These are phyloP conservation scores for Drosophila testacea DNA, from an alignment of 2,888 invertebrate genomes.

Conservation along the genomic window DNA sequence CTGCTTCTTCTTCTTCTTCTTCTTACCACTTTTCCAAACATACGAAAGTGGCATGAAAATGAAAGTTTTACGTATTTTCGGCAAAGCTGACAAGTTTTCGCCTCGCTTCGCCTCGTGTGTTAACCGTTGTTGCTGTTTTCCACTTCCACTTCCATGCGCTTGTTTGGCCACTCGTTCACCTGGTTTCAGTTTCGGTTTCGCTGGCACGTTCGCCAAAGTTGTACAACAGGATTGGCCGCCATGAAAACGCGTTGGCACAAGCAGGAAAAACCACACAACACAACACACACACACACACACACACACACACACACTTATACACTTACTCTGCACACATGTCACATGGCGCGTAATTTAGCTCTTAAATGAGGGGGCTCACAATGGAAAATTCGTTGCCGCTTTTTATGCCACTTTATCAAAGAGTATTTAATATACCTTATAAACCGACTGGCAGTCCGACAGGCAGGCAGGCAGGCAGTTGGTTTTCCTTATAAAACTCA, in stretches of 20 bases:
- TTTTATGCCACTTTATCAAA: conserved; percentile 39
- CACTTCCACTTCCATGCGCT: conserved; percentile 58
- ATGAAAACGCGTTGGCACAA: conserved; percentile 69
- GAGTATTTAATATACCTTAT: conserved; percentile 33
- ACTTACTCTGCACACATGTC: conserved; percentile 22
- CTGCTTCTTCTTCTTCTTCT: conserved; percentile 19
- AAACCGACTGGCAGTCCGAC: conserved; percentile 10
- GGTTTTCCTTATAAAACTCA: conserved; percentile 35
- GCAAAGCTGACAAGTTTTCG: conserved; percentile 67
- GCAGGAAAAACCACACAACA: conserved; percentile 71
- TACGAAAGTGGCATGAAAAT: conserved; percentile 68
- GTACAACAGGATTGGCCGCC: conserved; percentile 69
- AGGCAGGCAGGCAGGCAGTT: background rate
- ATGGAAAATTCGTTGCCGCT: conserved; percentile 32
- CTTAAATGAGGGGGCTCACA: conserved; percentile 36
- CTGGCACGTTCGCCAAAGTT: conserved; percentile 56
- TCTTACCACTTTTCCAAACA: conserved; percentile 54
- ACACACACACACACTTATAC: conserved; percentile 5
- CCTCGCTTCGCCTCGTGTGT: conserved; percentile 21
- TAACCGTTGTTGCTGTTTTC: conserved; percentile 25
- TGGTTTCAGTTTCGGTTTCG: conserved; percentile 64
- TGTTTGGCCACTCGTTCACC: conserved; percentile 71
- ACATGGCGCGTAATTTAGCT: conserved; percentile 51
- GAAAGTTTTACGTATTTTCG: conserved; percentile 68
- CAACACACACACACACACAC: conserved; percentile 25